Evolutionary conservation across 2,888 invertebrate species (phyloP).

Genomic region (Tetropium fuscum): DNA sequence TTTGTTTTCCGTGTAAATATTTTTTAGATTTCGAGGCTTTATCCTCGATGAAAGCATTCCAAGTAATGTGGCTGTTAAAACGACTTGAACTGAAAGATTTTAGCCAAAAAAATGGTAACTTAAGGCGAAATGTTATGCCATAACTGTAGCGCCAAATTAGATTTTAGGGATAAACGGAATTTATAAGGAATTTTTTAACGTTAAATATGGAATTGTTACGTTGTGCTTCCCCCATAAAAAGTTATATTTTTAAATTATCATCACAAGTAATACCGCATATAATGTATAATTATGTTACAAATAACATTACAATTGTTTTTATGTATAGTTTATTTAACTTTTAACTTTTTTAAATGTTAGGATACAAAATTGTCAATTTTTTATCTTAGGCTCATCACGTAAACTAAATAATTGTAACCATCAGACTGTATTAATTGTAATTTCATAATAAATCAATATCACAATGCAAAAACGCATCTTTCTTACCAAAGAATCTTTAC

Average conservation of each 20-base stretch:
- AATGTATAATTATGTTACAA: slow-evolving; percentile 39
- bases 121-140: slow-evolving; percentile 19
- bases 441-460: slow-evolving; percentile 50
- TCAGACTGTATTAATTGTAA: slow-evolving; percentile 56
- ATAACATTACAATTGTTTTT: slow-evolving; percentile 36
- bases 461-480: neutral
- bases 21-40: slow-evolving; percentile 3
- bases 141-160: slow-evolving; percentile 39
- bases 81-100: slow-evolving; percentile 33
- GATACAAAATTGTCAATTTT: slow-evolving; percentile 46
- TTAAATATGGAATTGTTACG: slow-evolving; percentile 38
- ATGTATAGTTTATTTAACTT: slow-evolving; percentile 41
- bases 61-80: slow-evolving; percentile 38
- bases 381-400: slow-evolving; percentile 45
- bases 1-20: slow-evolving; percentile 14
- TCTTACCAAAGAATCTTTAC: neutral
- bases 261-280: slow-evolving; percentile 34
- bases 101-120: slow-evolving; percentile 34
- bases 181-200: slow-evolving; percentile 37
- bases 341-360: slow-evolving; percentile 41
- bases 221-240: slow-evolving; percentile 39
- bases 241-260: slow-evolving; percentile 39
- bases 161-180: slow-evolving; percentile 37
- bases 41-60: slow-evolving; percentile 37
- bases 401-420: slow-evolving; percentile 51